phyloP scores from a whole-genome alignment of 2,113 vertebrate species.

The Pachycephala philippinensis region DNA sequence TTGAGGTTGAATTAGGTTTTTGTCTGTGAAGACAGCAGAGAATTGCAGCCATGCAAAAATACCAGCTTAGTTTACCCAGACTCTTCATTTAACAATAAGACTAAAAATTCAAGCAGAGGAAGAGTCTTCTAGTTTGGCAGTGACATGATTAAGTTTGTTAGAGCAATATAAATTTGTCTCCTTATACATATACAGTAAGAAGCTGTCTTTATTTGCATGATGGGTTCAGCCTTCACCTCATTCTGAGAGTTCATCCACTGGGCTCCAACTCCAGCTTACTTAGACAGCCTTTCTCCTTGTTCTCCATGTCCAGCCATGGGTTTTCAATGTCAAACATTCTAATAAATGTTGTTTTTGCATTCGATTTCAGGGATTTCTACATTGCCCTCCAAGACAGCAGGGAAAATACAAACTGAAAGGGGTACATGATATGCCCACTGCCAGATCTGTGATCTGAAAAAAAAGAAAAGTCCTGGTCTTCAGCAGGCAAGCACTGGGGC shows the following conservation, averaged over 20 bases:
- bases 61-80: not conserved
- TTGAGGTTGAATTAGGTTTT: too few relatives aligned
- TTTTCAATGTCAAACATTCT: not conserved
- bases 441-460: not conserved
- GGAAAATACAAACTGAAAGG: not conserved
- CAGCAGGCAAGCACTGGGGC: not conserved
- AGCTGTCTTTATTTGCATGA: not conserved
- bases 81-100: not conserved
- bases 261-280: not conserved
- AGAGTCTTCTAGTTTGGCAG: not conserved
- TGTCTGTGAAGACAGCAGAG: not conserved
- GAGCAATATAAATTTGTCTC: not conserved
- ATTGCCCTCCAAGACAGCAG: not conserved
- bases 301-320: not conserved
- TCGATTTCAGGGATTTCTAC: not conserved
- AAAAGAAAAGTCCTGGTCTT: not conserved
- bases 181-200: not conserved
- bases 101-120: not conserved
- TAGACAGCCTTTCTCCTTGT: not conserved
- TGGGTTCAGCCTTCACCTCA: not conserved
- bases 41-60: not conserved
- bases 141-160: not conserved
- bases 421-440: not conserved
- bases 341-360: not conserved
- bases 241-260: not conserved